phyloP scores from a whole-genome alignment of 2,113 vertebrate genomes.

The Sitta europaea region DNA sequence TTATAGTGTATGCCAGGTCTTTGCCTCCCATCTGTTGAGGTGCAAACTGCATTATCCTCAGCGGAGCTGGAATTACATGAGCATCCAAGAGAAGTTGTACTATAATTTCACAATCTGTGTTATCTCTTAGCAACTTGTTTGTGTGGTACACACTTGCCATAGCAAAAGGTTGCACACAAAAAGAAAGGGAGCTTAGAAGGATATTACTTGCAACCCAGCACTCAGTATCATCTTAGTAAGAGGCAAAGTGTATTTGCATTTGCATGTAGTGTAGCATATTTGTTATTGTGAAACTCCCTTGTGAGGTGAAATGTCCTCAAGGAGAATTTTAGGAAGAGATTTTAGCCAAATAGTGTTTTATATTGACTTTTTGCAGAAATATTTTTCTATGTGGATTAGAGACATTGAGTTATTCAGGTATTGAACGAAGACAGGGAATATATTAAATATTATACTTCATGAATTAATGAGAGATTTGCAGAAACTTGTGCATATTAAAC shows the following conservation, averaged over 20 bases:
- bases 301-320: background rate
- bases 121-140: slow-evolving; percentile 44
- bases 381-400: background rate
- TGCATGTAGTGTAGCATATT: background rate
- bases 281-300: background rate
- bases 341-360: background rate
- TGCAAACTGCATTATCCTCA: background rate
- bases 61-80: background rate
- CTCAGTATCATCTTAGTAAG: background rate
- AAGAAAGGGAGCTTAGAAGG: background rate
- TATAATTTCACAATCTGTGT: background rate
- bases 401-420: background rate
- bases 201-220: background rate
- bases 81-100: background rate
- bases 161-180: background rate
- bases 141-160: background rate
- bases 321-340: background rate
- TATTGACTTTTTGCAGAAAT: background rate
- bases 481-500: background rate
- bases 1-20: background rate
- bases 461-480: background rate
- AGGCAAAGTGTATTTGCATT: background rate
- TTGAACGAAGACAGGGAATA: background rate
- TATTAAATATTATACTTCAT: background rate
- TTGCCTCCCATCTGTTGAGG: background rate